Evolutionary conservation across 2,888 invertebrate species (phyloP), one percentile per base, ranked within the genome.

Genomic region (Zygaena filipendulae): DNA sequence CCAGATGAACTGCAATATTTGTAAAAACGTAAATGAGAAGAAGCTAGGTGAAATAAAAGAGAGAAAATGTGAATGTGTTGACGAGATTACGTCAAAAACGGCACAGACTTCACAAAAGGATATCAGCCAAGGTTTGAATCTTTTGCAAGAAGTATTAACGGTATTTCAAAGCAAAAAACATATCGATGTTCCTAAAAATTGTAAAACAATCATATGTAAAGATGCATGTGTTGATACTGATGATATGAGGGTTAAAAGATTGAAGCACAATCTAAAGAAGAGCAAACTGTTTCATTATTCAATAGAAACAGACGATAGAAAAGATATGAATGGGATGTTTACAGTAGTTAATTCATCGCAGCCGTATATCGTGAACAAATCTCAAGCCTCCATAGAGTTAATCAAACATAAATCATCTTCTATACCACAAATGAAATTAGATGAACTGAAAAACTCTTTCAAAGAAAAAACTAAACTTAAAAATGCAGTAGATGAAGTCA

Each of bases 391-490:
- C 2, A 42, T 58, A 3, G 54, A 61, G 30, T 32, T 71, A 4
- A 47, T 48, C 1, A 68, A 67, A 37, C 59, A 58, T 6, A 77
- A 77, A 30, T 74, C 75, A 0, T 72, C 63, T 2, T 77, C 77
- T 0, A 64, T 74, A 31, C 75, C 77, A 1, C 74, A 66, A 52
- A 75, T 74, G 72, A 74, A 72, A 33, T 35, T 70, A n/a, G 75
- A 77, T 18, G 70, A 74, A 36, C 31, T 71, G 1, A 74, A 67
- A 32, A 47, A 68, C 13, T 57, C 57, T 2, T 35, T 69, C 2
- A 74, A 61, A 49, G 64, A 59, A 8, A 70, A 64, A 33, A 49
- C 49, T 0, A 62, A 49, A 43, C 61, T 70, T 0, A 74, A 67
- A 58, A 70, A 75, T 21, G 52, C 67, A 0, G 59, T 72, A 2